These are phyloP conservation scores for Nerophis lumbriciformis DNA, from an alignment of 2,113 vertebrate species.

Conservation along the genomic window DNA sequence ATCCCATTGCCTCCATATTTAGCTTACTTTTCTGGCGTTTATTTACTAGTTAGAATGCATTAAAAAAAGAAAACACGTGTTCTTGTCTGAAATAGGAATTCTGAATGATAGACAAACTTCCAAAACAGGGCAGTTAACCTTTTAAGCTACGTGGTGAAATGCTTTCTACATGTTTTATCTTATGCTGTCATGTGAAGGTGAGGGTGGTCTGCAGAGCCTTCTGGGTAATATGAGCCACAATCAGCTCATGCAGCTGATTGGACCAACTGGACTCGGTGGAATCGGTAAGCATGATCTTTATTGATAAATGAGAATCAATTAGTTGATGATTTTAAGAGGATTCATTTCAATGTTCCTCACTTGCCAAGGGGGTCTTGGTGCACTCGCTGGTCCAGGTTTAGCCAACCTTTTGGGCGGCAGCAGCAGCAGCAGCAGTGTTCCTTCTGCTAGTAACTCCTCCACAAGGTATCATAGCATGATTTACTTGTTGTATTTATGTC, in stretches of 20 bases:
- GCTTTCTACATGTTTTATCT: too few species aligned
- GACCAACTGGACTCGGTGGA: slow-evolving; percentile 77
- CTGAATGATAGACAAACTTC: too few species aligned
- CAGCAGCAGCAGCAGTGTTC: slow-evolving; percentile 64
- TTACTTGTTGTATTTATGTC: not conserved
- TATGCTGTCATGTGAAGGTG: slow-evolving; percentile 59
- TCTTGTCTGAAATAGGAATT: too few species aligned
- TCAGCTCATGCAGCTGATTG: slow-evolving; percentile 98
- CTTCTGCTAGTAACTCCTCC: slow-evolving; percentile 87
- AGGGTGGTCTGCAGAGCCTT: slow-evolving; percentile 95
- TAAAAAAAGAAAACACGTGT: too few species aligned
- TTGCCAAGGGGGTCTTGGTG: slow-evolving; percentile 73
- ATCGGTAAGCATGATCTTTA: slow-evolving; percentile 73
- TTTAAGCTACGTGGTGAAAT: too few species aligned
- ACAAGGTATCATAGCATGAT: slow-evolving; percentile 75
- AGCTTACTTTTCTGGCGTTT: too few species aligned
- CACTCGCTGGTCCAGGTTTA: slow-evolving; percentile 88
- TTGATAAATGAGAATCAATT: not conserved
- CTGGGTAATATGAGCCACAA: slow-evolving; percentile 99
- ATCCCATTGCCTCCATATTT: too few species aligned
- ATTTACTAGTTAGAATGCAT: too few species aligned
- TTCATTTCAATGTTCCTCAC: slow-evolving; percentile 53
- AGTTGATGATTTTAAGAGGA: not conserved
- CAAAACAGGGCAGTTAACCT: too few species aligned
- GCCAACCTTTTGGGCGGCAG: slow-evolving; percentile 92